Evolutionary conservation across 2,113 vertebrate genomes (phyloP).

Genomic region (Petromus typicus): DNA sequence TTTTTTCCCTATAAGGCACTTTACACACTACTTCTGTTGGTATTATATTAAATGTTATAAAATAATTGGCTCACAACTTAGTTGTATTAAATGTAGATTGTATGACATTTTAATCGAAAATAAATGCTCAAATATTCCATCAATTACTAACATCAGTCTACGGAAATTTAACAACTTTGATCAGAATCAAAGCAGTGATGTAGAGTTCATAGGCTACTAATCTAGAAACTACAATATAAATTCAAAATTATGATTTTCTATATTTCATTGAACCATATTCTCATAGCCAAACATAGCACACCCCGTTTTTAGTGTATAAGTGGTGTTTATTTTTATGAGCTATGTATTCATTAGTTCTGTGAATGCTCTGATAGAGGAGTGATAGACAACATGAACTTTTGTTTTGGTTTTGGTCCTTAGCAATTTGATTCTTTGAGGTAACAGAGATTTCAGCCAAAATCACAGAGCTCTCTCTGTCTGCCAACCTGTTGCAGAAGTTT

Average conservation of each 20-base stretch:
- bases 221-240: not conserved
- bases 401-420: constrained; percentile 22
- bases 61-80: constrained; percentile 5
- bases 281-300: not conserved
- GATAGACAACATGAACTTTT: constrained; percentile 32
- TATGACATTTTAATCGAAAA: constrained; percentile 29
- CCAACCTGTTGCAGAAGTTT: not conserved
- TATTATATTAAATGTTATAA: not conserved
- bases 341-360: not conserved
- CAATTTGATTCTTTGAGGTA: constrained; percentile 45
- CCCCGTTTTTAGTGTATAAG: not conserved
- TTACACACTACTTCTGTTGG: not conserved
- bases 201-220: not conserved
- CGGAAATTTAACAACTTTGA: not conserved
- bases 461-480: not conserved
- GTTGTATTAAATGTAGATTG: not conserved
- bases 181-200: not conserved
- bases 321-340: constrained; percentile 38
- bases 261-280: constrained; percentile 4
- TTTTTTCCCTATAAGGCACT: not conserved
- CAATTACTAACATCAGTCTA: not conserved
- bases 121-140: not conserved
- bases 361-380: not conserved
- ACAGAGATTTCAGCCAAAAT: constrained; percentile 53
- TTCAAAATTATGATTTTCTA: constrained; percentile 4